Evolutionary conservation across 2,888 invertebrate species (phyloP).

Genomic region (Phyto melanocephala): DNA sequence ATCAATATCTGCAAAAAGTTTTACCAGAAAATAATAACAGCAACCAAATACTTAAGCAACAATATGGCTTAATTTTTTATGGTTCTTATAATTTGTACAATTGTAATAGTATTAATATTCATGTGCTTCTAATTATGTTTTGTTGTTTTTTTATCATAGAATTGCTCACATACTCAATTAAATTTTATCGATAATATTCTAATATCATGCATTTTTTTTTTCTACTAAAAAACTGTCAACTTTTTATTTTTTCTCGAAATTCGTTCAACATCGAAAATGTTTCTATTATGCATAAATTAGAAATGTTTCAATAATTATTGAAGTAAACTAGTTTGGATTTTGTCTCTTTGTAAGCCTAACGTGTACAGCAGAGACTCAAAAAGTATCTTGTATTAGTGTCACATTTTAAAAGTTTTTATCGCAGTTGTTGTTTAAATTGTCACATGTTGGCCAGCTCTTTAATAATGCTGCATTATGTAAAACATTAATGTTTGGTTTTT

Average conservation of each 20-base stretch:
- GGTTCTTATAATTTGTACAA: constrained; percentile 8
- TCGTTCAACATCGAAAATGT: neutral
- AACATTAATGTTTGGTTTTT: constrained; percentile 52
- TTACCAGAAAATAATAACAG: neutral
- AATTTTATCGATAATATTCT: constrained; percentile 41
- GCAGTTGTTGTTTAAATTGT: constrained; percentile 38
- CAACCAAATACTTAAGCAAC: constrained; percentile 15
- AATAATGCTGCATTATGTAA: constrained; percentile 47
- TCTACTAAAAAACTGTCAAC: neutral
- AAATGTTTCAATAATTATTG: constrained; percentile 50
- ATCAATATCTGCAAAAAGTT: neutral
- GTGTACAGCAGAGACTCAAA: constrained; percentile 6
- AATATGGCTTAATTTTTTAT: constrained; percentile 37
- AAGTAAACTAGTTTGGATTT: constrained; percentile 38
- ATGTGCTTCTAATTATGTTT: neutral
- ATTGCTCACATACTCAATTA: neutral
- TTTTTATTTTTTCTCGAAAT: constrained; percentile 25
- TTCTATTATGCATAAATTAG: constrained; percentile 59
- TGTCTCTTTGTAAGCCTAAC: neutral
- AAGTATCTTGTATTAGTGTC: constrained; percentile 57
- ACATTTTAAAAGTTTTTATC: constrained; percentile 61
- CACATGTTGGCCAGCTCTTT: constrained; percentile 32
- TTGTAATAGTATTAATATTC: neutral
- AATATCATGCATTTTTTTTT: constrained; percentile 10
- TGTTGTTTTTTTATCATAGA: constrained; percentile 1